Base-by-base conservation (phyloP, 1,140 invertebrate genomes). In the Hycleus cichorii region DNA sequence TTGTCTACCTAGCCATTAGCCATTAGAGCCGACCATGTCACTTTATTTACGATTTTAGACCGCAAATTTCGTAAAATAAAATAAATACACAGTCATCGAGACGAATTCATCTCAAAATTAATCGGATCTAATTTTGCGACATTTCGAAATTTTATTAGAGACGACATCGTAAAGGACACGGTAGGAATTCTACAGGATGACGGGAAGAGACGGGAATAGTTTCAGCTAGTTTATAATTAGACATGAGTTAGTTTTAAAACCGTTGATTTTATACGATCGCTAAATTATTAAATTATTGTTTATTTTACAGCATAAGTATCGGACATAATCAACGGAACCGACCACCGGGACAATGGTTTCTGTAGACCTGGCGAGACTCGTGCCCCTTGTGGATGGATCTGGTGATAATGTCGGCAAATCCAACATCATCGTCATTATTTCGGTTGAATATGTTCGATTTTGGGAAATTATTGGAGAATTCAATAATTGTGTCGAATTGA, bases 341-440 rank as follows among this genome's bases (percentile, higher is more conserved):
- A 8, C 9, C 49, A 49, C 54, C 51, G 63, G 49, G 57, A 60
- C 43, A 58, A 27, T 52, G 45, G 56, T 47, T 56, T 64, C 56
- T 62, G 12, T 40, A 40, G 63, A 64, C 63, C 63, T 64, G 63
- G 57, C 58, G 59, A 62, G 49, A 44, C 59, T 25, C 12, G 42
- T 64, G 39, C 46, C 56, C 54, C 59, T 46, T 38, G 59, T 47
- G 55, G 32, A 43, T n/a, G 39, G 7, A n/a, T n/a, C n/a, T n/a
- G n/a, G n/a, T n/a, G 32, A 32, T 32, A 32, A 32, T 32, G 7
- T 32, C 32, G 32, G 2, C 7, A 7, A 32, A 38, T 54, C 38
- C 25, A 48, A 47, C 48, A 59, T 59, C 57, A 51, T 39, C 38
- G 55, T 27, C 11, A 38, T 45, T 55, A 32, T 32, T 32, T 32